These are phyloP conservation scores for Cottoperca gobio DNA, from an alignment of 2,797 vertebrate genomes.

Conservation along the genomic window DNA sequence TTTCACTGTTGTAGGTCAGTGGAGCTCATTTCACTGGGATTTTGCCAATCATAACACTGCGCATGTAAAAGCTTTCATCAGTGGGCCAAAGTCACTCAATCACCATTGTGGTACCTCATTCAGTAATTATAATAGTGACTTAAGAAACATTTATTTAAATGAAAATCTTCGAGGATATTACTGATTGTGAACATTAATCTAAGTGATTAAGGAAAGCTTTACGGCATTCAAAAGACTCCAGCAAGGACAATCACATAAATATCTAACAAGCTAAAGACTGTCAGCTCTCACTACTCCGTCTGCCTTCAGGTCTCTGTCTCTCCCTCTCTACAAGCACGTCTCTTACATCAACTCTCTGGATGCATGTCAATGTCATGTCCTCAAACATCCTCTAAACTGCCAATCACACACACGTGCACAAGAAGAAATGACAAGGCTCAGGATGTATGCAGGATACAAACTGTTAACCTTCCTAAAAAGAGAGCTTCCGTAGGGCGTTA, in stretches of 20 bases:
- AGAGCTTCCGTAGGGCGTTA: slow-evolving; percentile 1
- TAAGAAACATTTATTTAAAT: too few species aligned
- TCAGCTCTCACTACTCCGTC: slow-evolving; percentile 18
- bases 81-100: too few species aligned
- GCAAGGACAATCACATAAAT: background rate
- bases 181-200: background rate
- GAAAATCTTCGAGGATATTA: too few species aligned
- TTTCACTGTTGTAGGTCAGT: background rate
- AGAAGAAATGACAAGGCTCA: slow-evolving; percentile 9
- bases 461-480: slow-evolving; percentile 33
- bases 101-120: too few species aligned
- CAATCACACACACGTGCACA: slow-evolving; percentile 24
- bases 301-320: slow-evolving; percentile 17
- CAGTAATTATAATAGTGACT: too few species aligned
- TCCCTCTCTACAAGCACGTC: background rate
- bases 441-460: slow-evolving; percentile 45
- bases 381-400: slow-evolving; percentile 28
- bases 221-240: slow-evolving; percentile 7
- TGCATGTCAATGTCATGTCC: slow-evolving; percentile 31
- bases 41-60: too few species aligned
- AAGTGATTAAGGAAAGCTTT: background rate
- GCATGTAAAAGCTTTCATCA: too few species aligned
- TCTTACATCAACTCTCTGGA: slow-evolving; percentile 26
- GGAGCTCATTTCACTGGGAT: too few species aligned
- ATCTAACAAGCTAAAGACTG: slow-evolving; percentile 5